Evolutionary conservation across 2,113 vertebrate species (phyloP).

Genomic region (Hymenochirus boettgeri): DNA sequence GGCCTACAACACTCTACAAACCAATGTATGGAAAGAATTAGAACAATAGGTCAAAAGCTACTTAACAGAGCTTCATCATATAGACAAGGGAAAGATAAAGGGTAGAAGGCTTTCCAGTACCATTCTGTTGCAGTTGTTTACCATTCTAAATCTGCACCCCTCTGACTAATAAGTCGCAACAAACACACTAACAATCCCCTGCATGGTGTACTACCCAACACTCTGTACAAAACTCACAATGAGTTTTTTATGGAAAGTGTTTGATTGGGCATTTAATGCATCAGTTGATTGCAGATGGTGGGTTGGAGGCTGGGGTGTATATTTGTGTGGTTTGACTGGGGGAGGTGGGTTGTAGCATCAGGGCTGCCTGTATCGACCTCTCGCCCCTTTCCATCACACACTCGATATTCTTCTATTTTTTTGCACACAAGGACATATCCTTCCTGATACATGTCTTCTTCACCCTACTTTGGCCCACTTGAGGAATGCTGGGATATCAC

Average conservation of each 20-base stretch:
- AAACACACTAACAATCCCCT: constrained; percentile 50
- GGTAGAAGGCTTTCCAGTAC: constrained; percentile 1
- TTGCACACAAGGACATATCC: constrained; percentile 50
- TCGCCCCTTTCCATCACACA: constrained; percentile 43
- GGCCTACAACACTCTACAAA: background rate
- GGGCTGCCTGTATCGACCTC: constrained; percentile 40
- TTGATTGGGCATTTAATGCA: constrained; percentile 49
- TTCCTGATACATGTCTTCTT: constrained; percentile 52
- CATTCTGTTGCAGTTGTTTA: constrained; percentile 35
- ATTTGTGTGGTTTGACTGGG: constrained; percentile 18
- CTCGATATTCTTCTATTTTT: constrained; percentile 37
- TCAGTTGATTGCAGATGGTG: constrained; percentile 50
- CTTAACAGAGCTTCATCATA: background rate
- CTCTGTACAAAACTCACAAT: constrained; percentile 45
- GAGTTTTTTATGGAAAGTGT: constrained; percentile 49
- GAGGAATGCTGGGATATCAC: constrained; percentile 94
- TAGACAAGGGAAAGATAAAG: background rate
- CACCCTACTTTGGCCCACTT: constrained; percentile 97
- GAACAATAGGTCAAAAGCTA: constrained; percentile 15
- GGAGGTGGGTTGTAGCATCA: constrained; percentile 15
- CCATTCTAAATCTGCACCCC: constrained; percentile 41
- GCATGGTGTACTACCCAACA: constrained; percentile 44
- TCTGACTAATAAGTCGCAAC: constrained; percentile 47
- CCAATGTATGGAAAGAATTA: background rate
- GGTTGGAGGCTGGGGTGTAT: constrained; percentile 32